A percentile compares a stretch with the other conserved stretches of the same genome.
These are phyloP conservation scores for Brachionus asplanchnoidis DNA, from an alignment of 1,140 invertebrate species.

Conservation along the genomic window DNA sequence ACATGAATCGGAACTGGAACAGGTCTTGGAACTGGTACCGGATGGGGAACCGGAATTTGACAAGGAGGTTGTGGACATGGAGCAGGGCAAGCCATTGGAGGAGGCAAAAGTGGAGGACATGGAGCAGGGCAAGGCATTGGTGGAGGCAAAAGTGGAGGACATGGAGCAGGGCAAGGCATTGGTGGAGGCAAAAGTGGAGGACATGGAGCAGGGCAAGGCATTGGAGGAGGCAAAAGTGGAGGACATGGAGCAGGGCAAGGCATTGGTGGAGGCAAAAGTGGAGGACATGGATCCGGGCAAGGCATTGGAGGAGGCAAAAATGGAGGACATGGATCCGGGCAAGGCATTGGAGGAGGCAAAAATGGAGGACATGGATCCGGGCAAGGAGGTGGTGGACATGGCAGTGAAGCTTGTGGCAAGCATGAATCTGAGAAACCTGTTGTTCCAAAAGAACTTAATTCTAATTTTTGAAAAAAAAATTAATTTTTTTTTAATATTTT, in stretches of 20 bases:
- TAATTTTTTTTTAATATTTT: background rate
- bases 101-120: background rate
- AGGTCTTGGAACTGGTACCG: background rate
- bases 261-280: background rate
- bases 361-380: no score
- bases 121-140: no score
- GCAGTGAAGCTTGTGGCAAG: no score
- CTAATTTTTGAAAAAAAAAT: background rate
- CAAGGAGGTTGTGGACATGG: conserved; percentile 1
- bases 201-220: background rate
- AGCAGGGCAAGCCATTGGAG: background rate
- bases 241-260: background rate
- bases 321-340: no score
- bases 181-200: background rate
- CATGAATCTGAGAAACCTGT: background rate
- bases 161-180: background rate
- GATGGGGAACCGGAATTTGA: background rate
- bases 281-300: background rate
- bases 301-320: no score
- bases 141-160: no score
- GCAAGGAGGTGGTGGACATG: no score
- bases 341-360: no score
- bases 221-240: background rate
- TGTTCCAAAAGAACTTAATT: background rate
- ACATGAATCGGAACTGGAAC: background rate